A percentile compares a stretch with the other conserved stretches of the same genome.
Evolutionary conservation across 2,888 invertebrate genomes (phyloP).

Genomic region (Brachyptera risi): DNA sequence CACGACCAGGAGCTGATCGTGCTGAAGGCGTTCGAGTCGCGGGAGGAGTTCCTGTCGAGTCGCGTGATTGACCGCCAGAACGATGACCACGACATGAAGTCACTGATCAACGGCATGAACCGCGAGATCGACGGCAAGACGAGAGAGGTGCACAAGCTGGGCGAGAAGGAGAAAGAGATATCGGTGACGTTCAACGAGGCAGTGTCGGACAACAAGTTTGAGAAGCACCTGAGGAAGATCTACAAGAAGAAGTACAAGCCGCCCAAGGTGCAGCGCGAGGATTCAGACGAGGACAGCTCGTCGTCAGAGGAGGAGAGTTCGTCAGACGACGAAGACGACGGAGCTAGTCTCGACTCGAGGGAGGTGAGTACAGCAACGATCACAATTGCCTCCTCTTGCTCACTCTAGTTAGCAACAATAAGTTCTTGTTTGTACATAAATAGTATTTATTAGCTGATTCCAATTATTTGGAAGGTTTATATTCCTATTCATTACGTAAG

Average conservation of each 20-base stretch:
- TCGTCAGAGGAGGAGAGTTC: constrained; percentile 37
- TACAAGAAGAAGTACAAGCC: constrained; percentile 79
- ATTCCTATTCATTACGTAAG: too few species aligned
- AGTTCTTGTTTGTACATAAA: too few species aligned
- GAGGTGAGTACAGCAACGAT: too few species aligned
- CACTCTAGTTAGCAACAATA: too few species aligned
- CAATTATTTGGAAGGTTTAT: too few species aligned
- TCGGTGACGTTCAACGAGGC: constrained; percentile 55
- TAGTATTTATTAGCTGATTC: too few species aligned
- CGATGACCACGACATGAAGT: constrained; percentile 42
- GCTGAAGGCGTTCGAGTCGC: constrained; percentile 65
- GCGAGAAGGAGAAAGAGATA: constrained; percentile 49
- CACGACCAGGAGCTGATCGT: constrained; percentile 73
- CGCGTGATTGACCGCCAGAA: constrained; percentile 54
- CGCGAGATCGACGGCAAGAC: constrained; percentile 51
- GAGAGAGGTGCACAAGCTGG: constrained; percentile 45
- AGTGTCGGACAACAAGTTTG: constrained; percentile 68
- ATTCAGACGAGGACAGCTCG: constrained; percentile 46
- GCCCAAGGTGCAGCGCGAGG: constrained; percentile 54
- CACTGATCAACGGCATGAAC: constrained; percentile 43
- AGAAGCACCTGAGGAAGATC: constrained; percentile 71
- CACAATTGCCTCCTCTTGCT: too few species aligned
- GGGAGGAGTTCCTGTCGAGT: constrained; percentile 60
- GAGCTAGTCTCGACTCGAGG: constrained; percentile 56
- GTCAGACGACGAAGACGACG: constrained; percentile 52